phyloP scores from a whole-genome alignment of 2,113 vertebrate genomes.

The Rhinichthys klamathensis region DNA sequence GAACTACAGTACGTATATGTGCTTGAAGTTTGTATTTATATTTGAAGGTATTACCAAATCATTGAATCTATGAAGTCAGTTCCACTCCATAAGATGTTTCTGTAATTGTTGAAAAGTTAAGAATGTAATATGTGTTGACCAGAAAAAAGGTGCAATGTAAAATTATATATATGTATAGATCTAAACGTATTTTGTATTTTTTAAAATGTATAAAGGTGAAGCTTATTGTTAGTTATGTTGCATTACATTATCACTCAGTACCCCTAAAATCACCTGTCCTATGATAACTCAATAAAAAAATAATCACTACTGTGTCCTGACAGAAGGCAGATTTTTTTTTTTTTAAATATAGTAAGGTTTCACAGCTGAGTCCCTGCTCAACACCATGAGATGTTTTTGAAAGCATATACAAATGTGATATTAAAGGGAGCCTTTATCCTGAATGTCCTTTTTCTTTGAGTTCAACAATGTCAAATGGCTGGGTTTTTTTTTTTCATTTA shows the following conservation, averaged over 20 bases:
- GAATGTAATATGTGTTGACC: conserved; percentile 33
- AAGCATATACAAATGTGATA: background rate
- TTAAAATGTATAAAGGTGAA: background rate
- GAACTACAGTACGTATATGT: background rate
- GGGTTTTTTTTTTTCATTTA: too few relatives aligned
- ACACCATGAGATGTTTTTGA: background rate
- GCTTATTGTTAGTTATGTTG: background rate
- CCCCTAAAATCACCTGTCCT: background rate
- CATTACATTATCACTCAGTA: background rate
- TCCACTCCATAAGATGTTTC: background rate
- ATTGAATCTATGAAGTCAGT: background rate
- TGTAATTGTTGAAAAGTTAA: conserved; percentile 16
- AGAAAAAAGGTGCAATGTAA: conserved; percentile 8
- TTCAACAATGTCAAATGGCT: background rate
- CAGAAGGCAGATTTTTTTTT: background rate
- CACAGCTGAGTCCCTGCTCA: background rate
- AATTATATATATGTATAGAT: background rate
- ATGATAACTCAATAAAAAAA: background rate
- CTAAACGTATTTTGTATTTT: background rate
- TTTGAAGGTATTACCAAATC: background rate
- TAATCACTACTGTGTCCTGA: background rate
- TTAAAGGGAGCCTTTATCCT: conserved; percentile 2
- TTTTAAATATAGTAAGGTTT: background rate
- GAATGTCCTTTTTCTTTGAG: background rate
- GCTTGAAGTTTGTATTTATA: conserved; percentile 10